These are phyloP conservation scores for Drosophila neutralis DNA, from an alignment of 2,888 invertebrate species.

Conservation along the genomic window DNA sequence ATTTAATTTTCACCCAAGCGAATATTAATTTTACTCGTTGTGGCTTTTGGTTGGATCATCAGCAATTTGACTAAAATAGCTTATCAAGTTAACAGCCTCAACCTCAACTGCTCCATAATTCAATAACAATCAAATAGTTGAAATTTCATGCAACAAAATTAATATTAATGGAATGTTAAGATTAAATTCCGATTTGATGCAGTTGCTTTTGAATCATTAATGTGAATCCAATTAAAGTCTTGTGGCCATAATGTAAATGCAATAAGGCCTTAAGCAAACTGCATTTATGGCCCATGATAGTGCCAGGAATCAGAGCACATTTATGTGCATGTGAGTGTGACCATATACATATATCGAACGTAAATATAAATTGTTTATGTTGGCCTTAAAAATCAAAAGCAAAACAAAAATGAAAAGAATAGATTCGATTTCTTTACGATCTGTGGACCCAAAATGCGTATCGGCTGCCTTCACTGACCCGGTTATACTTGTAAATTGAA, in stretches of 20 bases:
- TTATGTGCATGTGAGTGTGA: neutral
- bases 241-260: slow-evolving; percentile 1
- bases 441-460: slow-evolving; percentile 24
- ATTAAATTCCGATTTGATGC: neutral
- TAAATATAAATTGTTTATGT: slow-evolving; percentile 64
- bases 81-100: too few species aligned
- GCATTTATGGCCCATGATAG: slow-evolving; percentile 12
- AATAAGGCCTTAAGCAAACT: slow-evolving; percentile 5
- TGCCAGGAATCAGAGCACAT: neutral
- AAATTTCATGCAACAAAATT: too few species aligned
- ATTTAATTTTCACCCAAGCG: too few species aligned
- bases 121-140: neutral
- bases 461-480: slow-evolving; percentile 53
- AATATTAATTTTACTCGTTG: neutral
- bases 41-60: neutral
- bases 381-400: slow-evolving; percentile 16
- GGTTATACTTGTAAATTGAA: slow-evolving; percentile 76
- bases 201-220: slow-evolving; percentile 2
- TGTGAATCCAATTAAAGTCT: neutral
- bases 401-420: neutral
- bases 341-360: slow-evolving; percentile 28
- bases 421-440: slow-evolving; percentile 17
- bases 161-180: neutral
- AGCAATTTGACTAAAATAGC: neutral
- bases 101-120: neutral